Conservation (phyloP, 1,140 invertebrate genomes). For the Ips typographus region DNA sequence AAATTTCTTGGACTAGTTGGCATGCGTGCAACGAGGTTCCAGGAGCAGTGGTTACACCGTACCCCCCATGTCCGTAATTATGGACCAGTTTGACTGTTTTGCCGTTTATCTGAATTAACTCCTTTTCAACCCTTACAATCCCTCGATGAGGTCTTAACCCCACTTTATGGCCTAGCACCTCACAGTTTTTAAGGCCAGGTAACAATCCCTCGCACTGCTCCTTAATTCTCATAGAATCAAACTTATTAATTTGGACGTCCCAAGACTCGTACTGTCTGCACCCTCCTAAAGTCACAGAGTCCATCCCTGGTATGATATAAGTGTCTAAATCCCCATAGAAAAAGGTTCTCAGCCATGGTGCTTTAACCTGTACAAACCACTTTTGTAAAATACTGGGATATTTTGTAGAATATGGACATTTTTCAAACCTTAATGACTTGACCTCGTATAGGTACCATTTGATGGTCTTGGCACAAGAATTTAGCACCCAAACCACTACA, state of each 20-base stretch:
- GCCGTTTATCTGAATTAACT: conserved; percentile 52
- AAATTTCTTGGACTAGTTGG: conserved; percentile 62
- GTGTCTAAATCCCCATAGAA: conserved; percentile 82
- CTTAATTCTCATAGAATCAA: conserved; percentile 73
- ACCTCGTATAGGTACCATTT: conserved; percentile 82
- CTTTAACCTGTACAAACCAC: conserved; percentile 62
- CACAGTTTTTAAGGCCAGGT: conserved; percentile 68
- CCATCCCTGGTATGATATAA: conserved; percentile 80
- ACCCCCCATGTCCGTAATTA: conserved; percentile 92
- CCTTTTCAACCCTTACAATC: conserved; percentile 73
- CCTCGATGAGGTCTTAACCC: conserved; percentile 78
- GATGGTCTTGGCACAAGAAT: conserved; percentile 72
- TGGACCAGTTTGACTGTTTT: conserved; percentile 71
- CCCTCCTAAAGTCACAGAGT: conserved; percentile 78
- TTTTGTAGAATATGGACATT: not conserved
- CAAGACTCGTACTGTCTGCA: conserved; percentile 79
- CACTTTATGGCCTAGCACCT: conserved; percentile 66
- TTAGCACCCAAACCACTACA: conserved; percentile 84
- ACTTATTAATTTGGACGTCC: conserved; percentile 64
- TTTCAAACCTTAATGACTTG: conserved; percentile 77
- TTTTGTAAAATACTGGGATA: not conserved
- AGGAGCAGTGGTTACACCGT: conserved; percentile 84
- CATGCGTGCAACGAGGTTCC: conserved; percentile 80
- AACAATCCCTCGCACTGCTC: conserved; percentile 71
- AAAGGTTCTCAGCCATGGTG: conserved; percentile 88